Base-by-base conservation (phyloP, 2,888 invertebrate genomes). In the Galeruca laticollis region DNA sequence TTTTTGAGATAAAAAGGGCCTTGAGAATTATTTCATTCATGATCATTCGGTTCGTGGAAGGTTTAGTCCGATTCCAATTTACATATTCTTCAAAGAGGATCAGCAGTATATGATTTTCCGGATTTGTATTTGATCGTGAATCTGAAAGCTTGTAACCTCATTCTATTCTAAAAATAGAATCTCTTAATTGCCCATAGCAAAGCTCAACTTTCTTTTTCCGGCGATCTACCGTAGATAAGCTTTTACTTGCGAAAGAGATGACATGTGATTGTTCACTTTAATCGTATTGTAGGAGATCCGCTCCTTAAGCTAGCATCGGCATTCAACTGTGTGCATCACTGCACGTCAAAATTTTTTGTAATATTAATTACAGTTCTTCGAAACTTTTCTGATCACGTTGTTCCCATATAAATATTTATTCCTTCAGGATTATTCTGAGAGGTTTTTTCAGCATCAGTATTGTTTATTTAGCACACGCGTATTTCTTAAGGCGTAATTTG, bases 151-250 rank as follows among this genome's bases (percentile, higher is more conserved):
- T n/a, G n/a, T n/a, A n/a, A n/a, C n/a, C n/a, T n/a, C n/a, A n/a
- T 13, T 60, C 40, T 40, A 60, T 65, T 66, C 75, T 84, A 87
- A 40, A 79, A 76, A 67, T 84, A 78, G 74, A 86, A 87, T 68
- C 81, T 78, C 67, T 83, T 81, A 10, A 85, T 81, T 2, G 81
- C 84, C 77, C 80, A 86, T 11, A 86, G 78, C 5, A 86, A 71
- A n/a, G n/a, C n/a, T n/a, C n/a, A n/a, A n/a, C n/a, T n/a, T n/a
- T n/a, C n/a, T n/a, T n/a, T n/a, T n/a, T n/a, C n/a, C n/a, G n/a
- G n/a, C n/a, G n/a, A n/a, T n/a, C n/a, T n/a, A n/a, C n/a, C n/a
- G n/a, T n/a, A 11, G 80, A 71, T 13, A 80, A 69, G 60, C 77
- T 76, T 70, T 77, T 77, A 68, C 74, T 79, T 47, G 74, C 79